Base-by-base conservation (phyloP, 2,797 vertebrate genomes). In the Dicrostonyx torquatus region DNA sequence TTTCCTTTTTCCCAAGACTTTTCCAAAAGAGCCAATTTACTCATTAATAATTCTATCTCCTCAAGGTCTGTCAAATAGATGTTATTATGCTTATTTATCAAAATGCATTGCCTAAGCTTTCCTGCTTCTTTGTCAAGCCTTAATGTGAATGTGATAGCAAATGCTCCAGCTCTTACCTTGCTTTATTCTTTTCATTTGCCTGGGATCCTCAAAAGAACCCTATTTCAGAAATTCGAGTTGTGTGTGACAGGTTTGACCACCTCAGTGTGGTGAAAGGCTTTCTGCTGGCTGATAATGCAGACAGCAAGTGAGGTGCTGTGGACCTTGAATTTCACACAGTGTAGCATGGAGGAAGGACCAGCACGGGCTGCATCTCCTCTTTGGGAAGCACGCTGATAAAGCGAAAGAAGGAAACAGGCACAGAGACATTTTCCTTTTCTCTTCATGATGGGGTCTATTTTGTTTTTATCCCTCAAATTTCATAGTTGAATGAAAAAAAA, bases 1-100 rank as follows among this genome's bases (percentile, higher is more conserved):
- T 62, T 94, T 90, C n/a, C 22, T 95, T 95, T 91, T 66, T 40
- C 45, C 50, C 87, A 48, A 93, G 29, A 80, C 48, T 70, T 94
- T 94, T 84, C 53, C 60, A 89, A 75, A 55, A 40, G 12, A 91
- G 60, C 2, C 15, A 22, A 48, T 78, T 90, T 86, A 34, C 85
- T 73, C 20, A 84, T 85, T 80, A 82, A 45, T 70, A 77, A 83
- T 82, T 20, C 10, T 11, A 17, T 76, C 53, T 40, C 31, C 22
- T 90, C 22, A 78, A 85, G 73, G 73, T 13, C 53, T 76, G n/a
- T 77, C 60, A 73, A 87, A 66, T 43, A 20, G 34, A 87, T 79
- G 11, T 4, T 80, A 13, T 87, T 86, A 40, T 68, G 62, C n/a
- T 89, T 93, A 70, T 70, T 83, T 83, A 18, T 80, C 83, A 66